Evolutionary conservation across 2,888 invertebrate species (phyloP), one percentile per base, ranked within the genome.

Genomic region (Opisthograptis luteolata): DNA sequence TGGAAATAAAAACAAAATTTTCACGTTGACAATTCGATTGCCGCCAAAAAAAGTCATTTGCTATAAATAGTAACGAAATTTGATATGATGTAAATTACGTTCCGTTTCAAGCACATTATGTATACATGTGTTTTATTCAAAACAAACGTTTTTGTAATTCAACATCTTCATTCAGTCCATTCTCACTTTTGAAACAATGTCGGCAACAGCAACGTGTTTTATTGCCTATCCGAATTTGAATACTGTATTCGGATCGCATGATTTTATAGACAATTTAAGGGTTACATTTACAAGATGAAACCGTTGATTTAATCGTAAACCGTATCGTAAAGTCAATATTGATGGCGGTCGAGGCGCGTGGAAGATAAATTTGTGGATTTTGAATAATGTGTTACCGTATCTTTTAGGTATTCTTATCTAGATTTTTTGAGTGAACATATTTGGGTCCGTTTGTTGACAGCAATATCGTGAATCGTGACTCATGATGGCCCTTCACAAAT

Each of bases 241-340:
- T 79, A 74, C 69, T 45, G 59, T 66, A 68, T 70, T 68, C 69
- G 67, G 44, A 79, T 79, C 72, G 72, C 76, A 79, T 77, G 81
- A 83, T 83, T 84, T 81, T 81, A 84, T 79, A 64, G 76, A 68
- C 76, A 70, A 77, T 76, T 81, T 79, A 79, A 79, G 81, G 81
- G 81, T 77, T 76, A 77, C 78, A 76, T 81, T 82, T 79, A 83
- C 79, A 78, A 81, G 80, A 79, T 73, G 79, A 79, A 79, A 79
- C 81, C 78, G 81, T 83, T 84, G 85, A 84, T 85, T 85, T 81
- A 76, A 75, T 79, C 84, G 79, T 86, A 87, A 87, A 85, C 61
- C 50, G 55, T 67, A 70, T 73, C 78, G 72, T 85, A 82, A 85
- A 84, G 51, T 63, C 67, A 57, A 67, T 80, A 79, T 80, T 81